Evolutionary conservation across 2,888 invertebrate genomes (phyloP), one percentile per base, ranked within the genome.

Genomic region (Ischnura elegans): DNA sequence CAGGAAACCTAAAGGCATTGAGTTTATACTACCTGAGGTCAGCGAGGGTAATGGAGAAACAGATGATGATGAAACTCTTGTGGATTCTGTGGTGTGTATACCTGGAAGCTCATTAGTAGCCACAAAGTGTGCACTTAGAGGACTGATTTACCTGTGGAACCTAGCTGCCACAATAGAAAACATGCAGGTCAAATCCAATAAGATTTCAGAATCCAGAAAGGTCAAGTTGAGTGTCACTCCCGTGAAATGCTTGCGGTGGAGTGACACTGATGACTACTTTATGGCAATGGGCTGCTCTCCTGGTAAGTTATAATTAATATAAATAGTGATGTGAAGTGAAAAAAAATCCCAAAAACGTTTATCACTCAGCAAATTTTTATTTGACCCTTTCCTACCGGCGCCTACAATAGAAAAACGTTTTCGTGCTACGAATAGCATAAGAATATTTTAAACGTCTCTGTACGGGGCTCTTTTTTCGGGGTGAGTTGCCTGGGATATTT

Each of bases 241-340:
- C 36, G 76, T 93, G 42, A 94, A 94, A 51, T 55, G 94, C 8
- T 94, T 95, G 21, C 94, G 94, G 21, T 95, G 95, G 95, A 95
- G 95, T 87, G 94, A 95, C 42, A 95, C 95, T 3, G 95, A 95
- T 94, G 95, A 95, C 94, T 95, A 95, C 94, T 95, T 95, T 94
- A 95, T 95, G 95, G 94, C 94, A 61, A 95, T 95, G 93, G 95
- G 95, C 10, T 94, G 94, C 51, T 94, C 94, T 93, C 93, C 93
- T 87, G 94, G 95, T 95, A 94, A 93, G 94, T 94, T 45, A 76
- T 85, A 45, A 13, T 87, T 29, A 47, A 5, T 43, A 16, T 43
- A 2, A 29, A 36, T 43, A 21, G 43, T 45, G 86, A 86, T 25
- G 61, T 61, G 61, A n/a, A 61, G 29, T 61, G 19, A 61, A 61